Evolutionary conservation across 2,888 invertebrate species (phyloP).

Genomic region (Zootermopsis nevadensis): DNA sequence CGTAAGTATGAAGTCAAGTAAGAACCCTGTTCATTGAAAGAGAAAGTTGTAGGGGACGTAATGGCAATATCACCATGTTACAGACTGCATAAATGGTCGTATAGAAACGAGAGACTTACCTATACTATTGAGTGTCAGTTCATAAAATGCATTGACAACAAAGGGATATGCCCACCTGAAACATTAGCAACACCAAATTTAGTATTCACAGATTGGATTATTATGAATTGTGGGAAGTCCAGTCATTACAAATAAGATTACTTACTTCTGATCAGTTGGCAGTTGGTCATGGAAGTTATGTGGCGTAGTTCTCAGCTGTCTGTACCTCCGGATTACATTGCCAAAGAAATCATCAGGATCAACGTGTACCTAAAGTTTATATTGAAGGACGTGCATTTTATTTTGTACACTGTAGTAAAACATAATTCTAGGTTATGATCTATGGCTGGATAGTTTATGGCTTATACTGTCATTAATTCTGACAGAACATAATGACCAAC

Average conservation of each 20-base stretch:
- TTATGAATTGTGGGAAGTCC: neutral
- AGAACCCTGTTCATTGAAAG: too few relatives aligned
- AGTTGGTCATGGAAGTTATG: slow-evolving; percentile 49
- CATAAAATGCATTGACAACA: slow-evolving; percentile 66
- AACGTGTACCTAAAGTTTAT: slow-evolving; percentile 57
- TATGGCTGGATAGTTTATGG: neutral
- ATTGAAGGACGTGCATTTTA: neutral
- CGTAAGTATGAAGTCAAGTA: too few relatives aligned
- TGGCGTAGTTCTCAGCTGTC: slow-evolving; percentile 59
- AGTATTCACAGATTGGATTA: neutral
- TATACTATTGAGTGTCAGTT: slow-evolving; percentile 65
- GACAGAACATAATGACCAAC: too few relatives aligned
- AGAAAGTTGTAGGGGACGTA: too few relatives aligned
- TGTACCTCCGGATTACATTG: slow-evolving; percentile 62
- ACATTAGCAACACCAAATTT: slow-evolving; percentile 21
- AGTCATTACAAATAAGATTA: neutral
- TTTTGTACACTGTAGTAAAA: neutral
- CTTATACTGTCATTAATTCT: too few relatives aligned
- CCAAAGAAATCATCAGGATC: slow-evolving; percentile 63
- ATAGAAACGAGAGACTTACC: slow-evolving; percentile 58
- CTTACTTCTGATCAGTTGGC: slow-evolving; percentile 47
- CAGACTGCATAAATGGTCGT: too few relatives aligned
- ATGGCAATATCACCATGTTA: too few relatives aligned
- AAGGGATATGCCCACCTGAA: slow-evolving; percentile 65
- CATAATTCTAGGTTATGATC: neutral